Percentiles rank a stretch among this genome's conserved stretches.
phyloP scores from a whole-genome alignment of 2,888 invertebrate species.

The Drosophila mulleri region DNA sequence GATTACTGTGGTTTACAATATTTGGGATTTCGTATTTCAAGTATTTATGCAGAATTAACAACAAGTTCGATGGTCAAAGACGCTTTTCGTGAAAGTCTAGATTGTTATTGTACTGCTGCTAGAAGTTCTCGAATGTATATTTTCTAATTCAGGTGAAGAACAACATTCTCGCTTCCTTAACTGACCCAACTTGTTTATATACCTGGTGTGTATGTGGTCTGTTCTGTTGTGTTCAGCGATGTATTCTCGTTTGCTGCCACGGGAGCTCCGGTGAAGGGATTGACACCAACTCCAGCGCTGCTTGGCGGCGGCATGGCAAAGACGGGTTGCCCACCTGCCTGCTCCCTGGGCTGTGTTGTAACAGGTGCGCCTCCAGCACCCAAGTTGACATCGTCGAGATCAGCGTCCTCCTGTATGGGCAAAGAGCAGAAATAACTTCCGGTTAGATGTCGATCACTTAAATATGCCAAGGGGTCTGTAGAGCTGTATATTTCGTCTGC shows the following conservation, averaged over 20 bases:
- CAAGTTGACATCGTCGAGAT: constrained; percentile 84
- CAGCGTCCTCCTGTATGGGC: constrained; percentile 83
- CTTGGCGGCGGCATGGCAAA: constrained; percentile 84
- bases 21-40: constrained; percentile 24
- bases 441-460: neutral
- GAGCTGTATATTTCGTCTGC: constrained; percentile 10
- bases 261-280: constrained; percentile 84
- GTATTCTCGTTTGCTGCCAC: constrained; percentile 84
- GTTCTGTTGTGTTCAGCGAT: constrained; percentile 85
- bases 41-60: constrained; percentile 62
- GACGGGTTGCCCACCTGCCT: constrained; percentile 81
- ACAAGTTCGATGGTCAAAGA: constrained; percentile 81
- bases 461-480: neutral
- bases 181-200: constrained; percentile 71
- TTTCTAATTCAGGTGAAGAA: constrained; percentile 18
- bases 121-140: constrained; percentile 28
- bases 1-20: constrained; percentile 49
- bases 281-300: constrained; percentile 82
- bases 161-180: constrained; percentile 17
- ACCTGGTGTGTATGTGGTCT: constrained; percentile 86
- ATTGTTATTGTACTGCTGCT: constrained; percentile 52
- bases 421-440: constrained; percentile 1
- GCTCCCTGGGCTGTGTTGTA: constrained; percentile 83
- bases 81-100: constrained; percentile 67
- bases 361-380: constrained; percentile 73